Evolutionary conservation across 2,797 vertebrate genomes (phyloP).

Genomic region (Cetoscarus ocellatus): DNA sequence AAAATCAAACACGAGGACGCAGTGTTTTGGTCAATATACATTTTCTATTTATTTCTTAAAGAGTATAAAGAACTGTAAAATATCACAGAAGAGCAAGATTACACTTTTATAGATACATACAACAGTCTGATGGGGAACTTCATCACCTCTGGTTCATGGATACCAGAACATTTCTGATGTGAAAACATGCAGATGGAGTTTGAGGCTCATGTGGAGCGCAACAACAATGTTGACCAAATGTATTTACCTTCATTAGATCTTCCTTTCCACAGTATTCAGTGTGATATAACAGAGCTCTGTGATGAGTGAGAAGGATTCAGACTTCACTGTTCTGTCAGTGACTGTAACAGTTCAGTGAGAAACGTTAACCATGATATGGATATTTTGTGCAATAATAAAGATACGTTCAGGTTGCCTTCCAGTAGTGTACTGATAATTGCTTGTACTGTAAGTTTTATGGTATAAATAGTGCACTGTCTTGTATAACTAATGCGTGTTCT

Average conservation of each 20-base stretch:
- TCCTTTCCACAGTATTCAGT: too few relatives aligned
- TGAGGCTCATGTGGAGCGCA: conserved; percentile 22
- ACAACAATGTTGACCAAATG: not conserved
- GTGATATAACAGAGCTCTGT: not conserved
- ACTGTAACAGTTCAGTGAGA: not conserved
- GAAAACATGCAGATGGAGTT: conserved; percentile 47
- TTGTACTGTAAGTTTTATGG: conserved; percentile 38
- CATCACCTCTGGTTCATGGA: not conserved
- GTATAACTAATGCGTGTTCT: conserved; percentile 66
- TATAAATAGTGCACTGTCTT: conserved; percentile 63
- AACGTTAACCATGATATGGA: not conserved
- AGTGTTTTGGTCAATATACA: conserved; percentile 63
- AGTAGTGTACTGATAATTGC: conserved; percentile 41
- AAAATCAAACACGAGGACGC: not conserved
- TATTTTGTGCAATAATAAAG: not conserved
- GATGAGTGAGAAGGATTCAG: not conserved
- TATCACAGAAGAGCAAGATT: conserved; percentile 74
- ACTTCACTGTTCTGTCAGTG: conserved; percentile 2
- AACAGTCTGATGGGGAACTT: conserved; percentile 62
- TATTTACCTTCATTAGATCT: not conserved
- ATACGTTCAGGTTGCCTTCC: conserved; percentile 24
- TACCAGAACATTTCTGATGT: conserved; percentile 28
- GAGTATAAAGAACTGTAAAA: conserved; percentile 77
- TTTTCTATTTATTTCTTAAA: conserved; percentile 75
- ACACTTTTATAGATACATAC: conserved; percentile 68